Percentiles rank a stretch among this genome's conserved stretches.
phyloP scores from a whole-genome alignment of 2,888 invertebrate species.

The Globia sparganii region DNA sequence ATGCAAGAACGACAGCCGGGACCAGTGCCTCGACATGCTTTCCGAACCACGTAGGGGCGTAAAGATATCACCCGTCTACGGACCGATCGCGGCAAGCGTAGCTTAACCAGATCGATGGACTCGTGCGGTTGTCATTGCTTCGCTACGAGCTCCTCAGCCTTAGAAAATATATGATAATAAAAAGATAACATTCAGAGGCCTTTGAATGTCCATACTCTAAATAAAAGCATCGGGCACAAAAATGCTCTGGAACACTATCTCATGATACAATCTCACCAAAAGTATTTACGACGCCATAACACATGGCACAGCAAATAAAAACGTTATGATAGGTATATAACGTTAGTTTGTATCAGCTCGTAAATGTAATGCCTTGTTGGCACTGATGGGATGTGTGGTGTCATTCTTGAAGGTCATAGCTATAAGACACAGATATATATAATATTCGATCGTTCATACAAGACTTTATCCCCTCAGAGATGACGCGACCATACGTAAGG shows the following conservation, averaged over 20 bases:
- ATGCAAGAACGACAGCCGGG: too few relatives aligned
- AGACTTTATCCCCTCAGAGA: slow-evolving; percentile 1
- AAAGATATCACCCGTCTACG: too few relatives aligned
- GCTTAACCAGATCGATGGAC: too few relatives aligned
- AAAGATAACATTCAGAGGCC: neutral
- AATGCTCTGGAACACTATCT: slow-evolving; percentile 15
- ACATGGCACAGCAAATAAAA: slow-evolving; percentile 27
- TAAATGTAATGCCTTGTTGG: slow-evolving; percentile 22
- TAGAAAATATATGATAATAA: neutral
- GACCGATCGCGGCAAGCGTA: too few relatives aligned
- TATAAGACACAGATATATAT: slow-evolving; percentile 3
- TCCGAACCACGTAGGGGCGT: too few relatives aligned
- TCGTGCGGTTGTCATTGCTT: too few relatives aligned
- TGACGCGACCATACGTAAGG: slow-evolving; percentile 8
- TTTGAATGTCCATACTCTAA: neutral
- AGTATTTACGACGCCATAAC: slow-evolving; percentile 21
- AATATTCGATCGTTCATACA: neutral
- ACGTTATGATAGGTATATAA: slow-evolving; percentile 29
- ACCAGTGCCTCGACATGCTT: too few relatives aligned
- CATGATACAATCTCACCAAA: slow-evolving; percentile 13
- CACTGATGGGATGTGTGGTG: slow-evolving; percentile 10
- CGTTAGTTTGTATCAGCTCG: slow-evolving; percentile 23
- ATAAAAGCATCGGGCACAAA: slow-evolving; percentile 2
- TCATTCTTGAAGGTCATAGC: slow-evolving; percentile 19
- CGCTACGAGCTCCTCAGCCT: too few relatives aligned